Conservation (phyloP, 2,888 invertebrate genomes). For the Dryobota labecula region DNA sequence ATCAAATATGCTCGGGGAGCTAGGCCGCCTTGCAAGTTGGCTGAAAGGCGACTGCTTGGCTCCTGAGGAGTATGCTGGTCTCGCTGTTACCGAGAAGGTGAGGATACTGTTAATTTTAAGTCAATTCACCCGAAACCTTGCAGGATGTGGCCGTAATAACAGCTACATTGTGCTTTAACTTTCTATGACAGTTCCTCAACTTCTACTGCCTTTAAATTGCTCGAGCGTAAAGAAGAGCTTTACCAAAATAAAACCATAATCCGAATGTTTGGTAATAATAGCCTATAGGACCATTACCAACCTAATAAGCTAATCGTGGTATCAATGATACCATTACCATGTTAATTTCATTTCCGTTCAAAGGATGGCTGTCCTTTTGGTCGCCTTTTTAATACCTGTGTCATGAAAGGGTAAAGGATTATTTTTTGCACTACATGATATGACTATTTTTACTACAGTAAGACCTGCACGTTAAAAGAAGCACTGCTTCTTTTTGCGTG, state of each 20-base stretch:
- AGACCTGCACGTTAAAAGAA: neutral
- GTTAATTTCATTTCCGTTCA: neutral
- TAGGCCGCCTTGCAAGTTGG: slow-evolving; percentile 86
- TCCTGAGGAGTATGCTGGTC: slow-evolving; percentile 83
- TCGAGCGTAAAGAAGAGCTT: neutral
- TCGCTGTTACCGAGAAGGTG: slow-evolving; percentile 87
- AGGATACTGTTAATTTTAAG: slow-evolving; percentile 50
- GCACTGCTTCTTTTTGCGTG: neutral
- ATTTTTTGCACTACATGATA: neutral
- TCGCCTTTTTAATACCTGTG: neutral
- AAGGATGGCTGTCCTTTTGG: neutral
- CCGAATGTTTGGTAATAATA: neutral
- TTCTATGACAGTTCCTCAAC: neutral
- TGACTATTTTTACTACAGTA: neutral
- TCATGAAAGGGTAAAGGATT: neutral
- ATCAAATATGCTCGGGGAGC: slow-evolving; percentile 85
- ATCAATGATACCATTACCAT: neutral
- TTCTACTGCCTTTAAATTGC: neutral
- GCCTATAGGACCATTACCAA: too few species aligned
- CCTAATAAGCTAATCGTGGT: slow-evolving; percentile 9
- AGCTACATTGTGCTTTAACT: neutral
- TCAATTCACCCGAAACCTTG: neutral
- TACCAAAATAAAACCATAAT: neutral
- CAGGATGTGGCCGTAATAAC: too few species aligned
- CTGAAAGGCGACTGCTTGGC: slow-evolving; percentile 85